These are phyloP conservation scores for Catharus bicknelli DNA, from an alignment of 2,113 vertebrate species.

Conservation along the genomic window DNA sequence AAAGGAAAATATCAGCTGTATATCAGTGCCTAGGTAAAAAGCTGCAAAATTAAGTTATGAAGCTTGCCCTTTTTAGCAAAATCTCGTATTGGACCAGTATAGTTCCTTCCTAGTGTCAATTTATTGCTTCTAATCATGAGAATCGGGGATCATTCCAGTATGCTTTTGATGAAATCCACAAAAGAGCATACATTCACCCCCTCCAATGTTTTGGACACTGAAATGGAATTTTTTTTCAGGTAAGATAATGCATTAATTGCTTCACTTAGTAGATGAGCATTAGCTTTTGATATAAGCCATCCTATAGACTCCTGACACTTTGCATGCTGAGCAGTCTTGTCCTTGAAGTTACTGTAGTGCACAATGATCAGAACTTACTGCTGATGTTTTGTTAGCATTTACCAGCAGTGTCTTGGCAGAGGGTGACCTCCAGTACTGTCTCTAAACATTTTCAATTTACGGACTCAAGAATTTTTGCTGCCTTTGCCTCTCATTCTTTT, in stretches of 20 bases:
- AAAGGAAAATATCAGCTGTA: neutral
- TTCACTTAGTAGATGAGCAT: neutral
- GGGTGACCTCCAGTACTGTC: conserved; percentile 58
- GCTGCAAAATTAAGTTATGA: neutral
- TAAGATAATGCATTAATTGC: neutral
- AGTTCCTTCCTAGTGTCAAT: neutral
- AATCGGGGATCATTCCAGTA: neutral
- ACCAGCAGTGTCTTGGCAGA: conserved; percentile 41
- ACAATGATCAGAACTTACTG: conserved; percentile 7
- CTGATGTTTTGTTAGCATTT: conserved; percentile 54
- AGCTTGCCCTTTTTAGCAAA: neutral
- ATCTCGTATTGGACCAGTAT: neutral
- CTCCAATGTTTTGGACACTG: neutral
- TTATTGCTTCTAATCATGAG: neutral
- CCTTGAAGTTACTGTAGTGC: conserved; percentile 33
- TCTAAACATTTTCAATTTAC: conserved; percentile 69
- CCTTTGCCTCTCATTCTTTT: conserved; percentile 61
- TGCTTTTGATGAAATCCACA: neutral
- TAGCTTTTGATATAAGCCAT: neutral
- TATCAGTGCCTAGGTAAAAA: neutral
- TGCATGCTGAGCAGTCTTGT: conserved; percentile 33
- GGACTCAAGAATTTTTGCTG: conserved; percentile 51
- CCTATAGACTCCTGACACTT: neutral
- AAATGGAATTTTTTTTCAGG: neutral
- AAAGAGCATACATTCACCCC: neutral